Evolutionary conservation across 2,888 invertebrate species (phyloP).

Genomic region (Ectemnius continuus): DNA sequence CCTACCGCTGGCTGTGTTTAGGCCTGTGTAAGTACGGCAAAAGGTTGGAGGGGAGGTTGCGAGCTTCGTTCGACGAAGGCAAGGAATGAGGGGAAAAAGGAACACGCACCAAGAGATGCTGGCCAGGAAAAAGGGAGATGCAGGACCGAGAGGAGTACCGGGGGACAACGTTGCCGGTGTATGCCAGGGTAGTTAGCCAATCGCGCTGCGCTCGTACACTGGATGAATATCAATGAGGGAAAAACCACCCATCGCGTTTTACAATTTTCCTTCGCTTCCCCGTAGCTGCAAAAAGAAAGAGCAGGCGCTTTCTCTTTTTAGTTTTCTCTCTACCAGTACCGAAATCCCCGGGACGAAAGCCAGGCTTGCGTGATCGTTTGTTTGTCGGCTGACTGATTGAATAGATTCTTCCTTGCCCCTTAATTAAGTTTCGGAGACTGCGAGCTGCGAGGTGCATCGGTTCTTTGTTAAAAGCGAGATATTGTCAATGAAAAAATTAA

Average conservation of each 20-base stretch:
- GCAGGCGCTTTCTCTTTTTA: conserved; percentile 4
- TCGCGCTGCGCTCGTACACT: conserved; percentile 70
- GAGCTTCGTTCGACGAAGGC: conserved; percentile 20
- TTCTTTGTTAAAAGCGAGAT: too few relatives aligned
- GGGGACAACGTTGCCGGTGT: conserved; percentile 54
- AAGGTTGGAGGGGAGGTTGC: conserved; percentile 38
- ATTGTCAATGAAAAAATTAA: too few relatives aligned
- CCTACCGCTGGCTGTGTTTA: conserved; percentile 22
- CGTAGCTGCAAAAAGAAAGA: conserved; percentile 36
- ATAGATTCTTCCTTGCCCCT: conserved; percentile 56
- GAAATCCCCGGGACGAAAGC: conserved; percentile 5
- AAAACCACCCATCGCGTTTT: conserved; percentile 70
- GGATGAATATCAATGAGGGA: conserved; percentile 76
- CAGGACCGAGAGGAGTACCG: conserved; percentile 41
- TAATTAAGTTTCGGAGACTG: conserved; percentile 52
- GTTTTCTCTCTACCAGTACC: neutral
- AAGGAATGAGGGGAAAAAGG: conserved; percentile 19
- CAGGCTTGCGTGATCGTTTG: conserved; percentile 51
- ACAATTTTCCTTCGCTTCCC: conserved; percentile 66
- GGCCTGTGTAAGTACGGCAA: conserved; percentile 26
- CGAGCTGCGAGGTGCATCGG: too few relatives aligned
- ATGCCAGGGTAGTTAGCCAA: conserved; percentile 74
- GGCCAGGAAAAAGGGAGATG: conserved; percentile 30
- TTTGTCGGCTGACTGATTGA: conserved; percentile 65
- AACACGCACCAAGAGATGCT: conserved; percentile 34